Evolutionary conservation across 2,113 vertebrate species (phyloP).

Genomic region (Pelecanus crispus): DNA sequence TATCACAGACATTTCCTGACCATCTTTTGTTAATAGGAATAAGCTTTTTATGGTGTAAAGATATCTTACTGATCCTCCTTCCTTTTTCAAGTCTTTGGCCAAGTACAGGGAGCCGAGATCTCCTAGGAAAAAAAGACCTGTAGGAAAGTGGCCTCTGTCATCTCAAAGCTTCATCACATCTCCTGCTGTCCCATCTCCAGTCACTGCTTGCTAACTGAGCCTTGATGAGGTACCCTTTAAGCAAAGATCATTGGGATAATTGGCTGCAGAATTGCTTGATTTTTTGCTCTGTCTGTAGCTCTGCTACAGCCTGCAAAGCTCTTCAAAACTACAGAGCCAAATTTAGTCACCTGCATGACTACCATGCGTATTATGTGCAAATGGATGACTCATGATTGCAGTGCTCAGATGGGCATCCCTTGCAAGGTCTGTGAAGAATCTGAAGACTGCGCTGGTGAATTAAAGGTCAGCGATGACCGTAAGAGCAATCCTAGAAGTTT

Average conservation of each 20-base stretch:
- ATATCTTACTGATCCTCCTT: background rate
- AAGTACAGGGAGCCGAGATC: background rate
- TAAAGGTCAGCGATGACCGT: background rate
- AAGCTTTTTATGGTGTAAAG: background rate
- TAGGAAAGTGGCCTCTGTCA: background rate
- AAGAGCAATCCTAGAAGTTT: background rate
- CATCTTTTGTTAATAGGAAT: background rate
- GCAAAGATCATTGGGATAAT: background rate
- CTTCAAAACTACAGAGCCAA: background rate
- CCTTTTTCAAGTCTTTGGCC: background rate
- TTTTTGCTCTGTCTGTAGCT: background rate
- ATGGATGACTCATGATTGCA: background rate
- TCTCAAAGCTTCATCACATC: background rate
- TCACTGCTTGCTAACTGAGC: background rate
- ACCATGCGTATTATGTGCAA: rapidly evolving
- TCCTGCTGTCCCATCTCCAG: background rate
- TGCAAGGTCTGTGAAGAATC: background rate
- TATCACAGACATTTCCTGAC: background rate
- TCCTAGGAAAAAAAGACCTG: background rate
- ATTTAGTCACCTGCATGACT: background rate
- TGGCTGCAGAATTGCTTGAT: background rate
- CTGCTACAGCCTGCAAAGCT: background rate
- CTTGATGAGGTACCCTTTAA: background rate
- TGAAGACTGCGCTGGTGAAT: background rate
- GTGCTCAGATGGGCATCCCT: background rate